Evolutionary conservation across 2,888 invertebrate species (phyloP), one percentile per base, ranked within the genome.

Genomic region (Caenorhabditis sp.): DNA sequence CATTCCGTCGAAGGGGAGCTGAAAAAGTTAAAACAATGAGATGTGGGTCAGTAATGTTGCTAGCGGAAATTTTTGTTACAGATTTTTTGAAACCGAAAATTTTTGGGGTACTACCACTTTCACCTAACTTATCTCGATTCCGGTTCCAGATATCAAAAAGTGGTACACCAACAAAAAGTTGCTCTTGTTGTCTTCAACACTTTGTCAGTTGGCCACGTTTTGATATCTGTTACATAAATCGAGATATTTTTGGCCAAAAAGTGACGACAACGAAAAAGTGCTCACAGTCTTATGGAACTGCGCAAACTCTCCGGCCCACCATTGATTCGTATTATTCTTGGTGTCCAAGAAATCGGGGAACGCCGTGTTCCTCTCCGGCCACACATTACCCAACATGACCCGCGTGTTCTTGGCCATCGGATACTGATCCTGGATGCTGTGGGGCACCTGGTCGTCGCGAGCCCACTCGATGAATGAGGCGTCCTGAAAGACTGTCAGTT

Each of bases 1-100:
- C 58, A 95, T 95, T 14, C 96, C 96, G 90, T 96, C 96, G 41
- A 84, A 80, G 8, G 79, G 69, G 7, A 85, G 64, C 75, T 79
- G 44, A 19, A 75, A 56, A n/a, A 12, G 31, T 31, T 35, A 35
- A 35, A 35, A 35, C 31, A 35, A 8, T 6, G 31, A 35, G 8
- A 35, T 6, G 31, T n/a, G n/a, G n/a, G n/a, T n/a, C n/a, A n/a
- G n/a, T n/a, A n/a, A n/a, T n/a, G n/a, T n/a, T n/a, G n/a, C n/a
- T n/a, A n/a, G n/a, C 31, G 7, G 31, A 31, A 31, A 31, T 31
- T 31, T 31, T 31, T 31, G 31, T 31, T 31, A 4, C 7, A 58
- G 31, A 47, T 12, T 19, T 4, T 24, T 22, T 12, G 6, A 56
- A 2, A 19, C 7, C 1, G 47, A 47, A 47, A 14, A 16, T n/a